Evolutionary conservation across 2,113 vertebrate species (phyloP), one percentile per base, ranked within the genome.

Genomic region (Passerina amoena): DNA sequence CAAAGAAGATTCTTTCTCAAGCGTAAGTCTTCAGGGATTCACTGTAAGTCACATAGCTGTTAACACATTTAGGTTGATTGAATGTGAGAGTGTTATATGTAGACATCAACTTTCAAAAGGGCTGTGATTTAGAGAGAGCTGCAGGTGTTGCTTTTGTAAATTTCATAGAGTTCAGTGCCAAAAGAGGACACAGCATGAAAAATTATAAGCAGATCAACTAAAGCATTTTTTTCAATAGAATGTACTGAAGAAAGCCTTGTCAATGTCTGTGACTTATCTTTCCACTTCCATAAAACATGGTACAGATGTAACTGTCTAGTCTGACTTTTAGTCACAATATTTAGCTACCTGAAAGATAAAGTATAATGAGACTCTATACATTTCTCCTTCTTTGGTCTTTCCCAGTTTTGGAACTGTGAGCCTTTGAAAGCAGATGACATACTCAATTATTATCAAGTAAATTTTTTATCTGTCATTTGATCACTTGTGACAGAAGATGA

Each of bases 141-240:
- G 85, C 69, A 86, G 95, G 76, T 96, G 63, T 93, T 88, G 73
- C 92, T 96, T 96, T 96, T 90, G 78, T 89, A 95, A 51, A 90
- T 84, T 96, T 96, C 66, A 70, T 66, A 53, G 53, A 75, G 75
- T 48, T 96, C 84, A 75, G 40, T 86, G 92, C 61, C 85, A 88
- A 90, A 93, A 76, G 64, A 88, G 70, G 42, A 92, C 83, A 87
- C 70, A 91, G 90, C 0, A 0, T 66, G 93, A 95, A 94, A 96
- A 97, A 89, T 92, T 90, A 78, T 79, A 93, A 89, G 90, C 78
- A 90, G 91, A 94, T 73, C 56, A 66, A 82, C 83, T 48, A 83
- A 86, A 94, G 51, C 35, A 42, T 85, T 96, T 92, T 94, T 95
- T 94, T 95, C 53, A 85, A 69, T 72, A 81, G 37, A 48, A 68